A percentile compares a stretch with the other conserved stretches of the same genome.
Conservation (phyloP, 2,797 vertebrate genomes). For the Synaphobranchus kaupii region DNA sequence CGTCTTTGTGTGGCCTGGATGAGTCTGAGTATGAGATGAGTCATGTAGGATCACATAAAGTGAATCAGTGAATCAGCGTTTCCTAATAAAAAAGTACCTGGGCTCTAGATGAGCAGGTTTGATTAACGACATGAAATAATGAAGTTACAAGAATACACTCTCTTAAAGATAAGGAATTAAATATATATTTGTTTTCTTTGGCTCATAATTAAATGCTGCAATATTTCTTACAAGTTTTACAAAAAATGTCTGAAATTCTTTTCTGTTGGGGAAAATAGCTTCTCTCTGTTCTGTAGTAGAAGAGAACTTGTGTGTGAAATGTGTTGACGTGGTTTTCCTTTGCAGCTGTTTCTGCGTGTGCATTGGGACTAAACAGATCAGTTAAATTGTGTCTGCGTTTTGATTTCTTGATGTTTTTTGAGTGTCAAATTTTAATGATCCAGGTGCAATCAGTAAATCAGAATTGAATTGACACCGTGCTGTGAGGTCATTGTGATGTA, state of each 20-base stretch:
- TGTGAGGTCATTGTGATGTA: too few species aligned
- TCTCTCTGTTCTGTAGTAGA: too few species aligned
- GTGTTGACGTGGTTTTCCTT: not conserved
- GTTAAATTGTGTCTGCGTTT: not conserved
- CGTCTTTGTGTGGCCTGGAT: not conserved
- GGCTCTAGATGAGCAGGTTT: not conserved
- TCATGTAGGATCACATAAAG: not conserved
- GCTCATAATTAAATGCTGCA: not conserved
- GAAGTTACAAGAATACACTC: not conserved
- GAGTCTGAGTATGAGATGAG: not conserved
- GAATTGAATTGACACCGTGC: not conserved
- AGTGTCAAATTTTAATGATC: too few species aligned
- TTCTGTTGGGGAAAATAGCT: not conserved
- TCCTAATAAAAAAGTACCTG: not conserved
- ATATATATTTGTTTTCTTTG: not conserved
- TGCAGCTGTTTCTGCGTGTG: not conserved
- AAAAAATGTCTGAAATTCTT: not conserved
- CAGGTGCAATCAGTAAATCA: not conserved
- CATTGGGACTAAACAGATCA: not conserved
- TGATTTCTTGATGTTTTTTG: too few species aligned
- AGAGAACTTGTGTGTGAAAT: not conserved
- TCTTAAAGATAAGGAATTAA: not conserved
- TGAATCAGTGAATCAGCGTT: not conserved
- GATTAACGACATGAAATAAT: not conserved
- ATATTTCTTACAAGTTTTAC: not conserved